Evolutionary conservation across 1,140 invertebrate species (phyloP).

Genomic region (Brachionus paranguensis): DNA sequence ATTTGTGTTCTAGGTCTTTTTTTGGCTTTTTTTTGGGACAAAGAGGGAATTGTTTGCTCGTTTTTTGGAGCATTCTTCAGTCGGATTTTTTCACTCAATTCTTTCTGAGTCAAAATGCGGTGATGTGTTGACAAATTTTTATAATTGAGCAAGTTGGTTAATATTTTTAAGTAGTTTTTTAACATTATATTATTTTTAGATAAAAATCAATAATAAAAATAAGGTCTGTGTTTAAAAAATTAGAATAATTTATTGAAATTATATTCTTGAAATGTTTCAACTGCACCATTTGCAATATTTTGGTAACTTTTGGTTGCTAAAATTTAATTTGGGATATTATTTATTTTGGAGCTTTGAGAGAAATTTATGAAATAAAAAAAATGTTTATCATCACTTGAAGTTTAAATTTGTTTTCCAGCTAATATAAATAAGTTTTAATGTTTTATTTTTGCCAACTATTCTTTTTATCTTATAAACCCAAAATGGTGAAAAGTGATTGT

Average conservation of each 20-base stretch:
- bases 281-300: background rate
- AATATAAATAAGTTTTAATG: no score
- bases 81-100: slow-evolving; percentile 2
- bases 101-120: background rate
- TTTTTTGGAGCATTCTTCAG: background rate
- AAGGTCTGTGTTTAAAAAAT: background rate
- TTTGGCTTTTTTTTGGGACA: background rate
- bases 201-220: slow-evolving; percentile 11
- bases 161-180: background rate
- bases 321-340: no score
- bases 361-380: no score
- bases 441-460: no score
- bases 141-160: background rate
- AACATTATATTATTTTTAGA: background rate
- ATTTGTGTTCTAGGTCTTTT: background rate
- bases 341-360: no score
- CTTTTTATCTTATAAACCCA: no score
- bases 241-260: slow-evolving; percentile 26
- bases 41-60: background rate
- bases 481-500: no score
- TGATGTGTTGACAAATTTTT: slow-evolving; percentile 8
- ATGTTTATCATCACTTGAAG: no score
- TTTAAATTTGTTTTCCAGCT: no score
- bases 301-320: background rate
- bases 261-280: background rate